Evolutionary conservation across 92 coral and sea anemone species (phyloP).

Genomic region (Isaurus tuberculatus): DNA sequence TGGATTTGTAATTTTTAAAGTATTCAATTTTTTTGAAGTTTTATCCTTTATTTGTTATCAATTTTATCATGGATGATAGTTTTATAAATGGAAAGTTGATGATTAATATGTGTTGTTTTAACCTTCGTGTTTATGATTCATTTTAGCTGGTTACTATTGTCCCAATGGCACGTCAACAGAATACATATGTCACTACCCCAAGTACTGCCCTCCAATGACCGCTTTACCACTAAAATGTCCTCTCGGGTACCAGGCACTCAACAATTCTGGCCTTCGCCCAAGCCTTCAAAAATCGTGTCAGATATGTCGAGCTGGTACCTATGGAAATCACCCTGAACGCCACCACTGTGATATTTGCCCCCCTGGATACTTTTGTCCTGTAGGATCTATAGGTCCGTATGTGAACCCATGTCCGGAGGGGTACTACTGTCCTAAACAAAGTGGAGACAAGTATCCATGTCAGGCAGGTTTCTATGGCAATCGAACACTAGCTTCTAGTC

Average conservation of each 20-base stretch:
- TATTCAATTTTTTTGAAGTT: no score
- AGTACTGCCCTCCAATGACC: conserved; percentile 85
- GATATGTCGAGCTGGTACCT: conserved; percentile 78
- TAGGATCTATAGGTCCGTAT: conserved; percentile 80
- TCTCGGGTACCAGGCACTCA: conserved; percentile 79
- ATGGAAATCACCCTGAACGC: conserved; percentile 83
- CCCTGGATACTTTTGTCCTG: conserved; percentile 88
- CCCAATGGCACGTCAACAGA: conserved; percentile 63
- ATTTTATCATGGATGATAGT: background rate
- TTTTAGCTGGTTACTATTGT: conserved; percentile 87
- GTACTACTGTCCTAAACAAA: conserved; percentile 80
- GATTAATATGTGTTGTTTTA: background rate
- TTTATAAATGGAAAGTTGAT: background rate
- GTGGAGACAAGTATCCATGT: conserved; percentile 77
- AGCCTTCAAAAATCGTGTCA: conserved; percentile 59
- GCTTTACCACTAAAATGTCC: conserved; percentile 66
- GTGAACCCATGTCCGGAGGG: conserved; percentile 87
- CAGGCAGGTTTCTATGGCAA: conserved; percentile 89
- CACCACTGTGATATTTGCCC: conserved; percentile 82
- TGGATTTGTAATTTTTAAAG: no score
- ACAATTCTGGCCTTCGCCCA: conserved; percentile 69
- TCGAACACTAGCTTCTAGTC: conserved; percentile 67
- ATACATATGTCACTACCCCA: conserved; percentile 76
- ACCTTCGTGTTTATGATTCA: background rate
- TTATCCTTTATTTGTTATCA: no score